These are phyloP conservation scores for Syngnathus scovelli DNA, from an alignment of 2,113 vertebrate species.

Conservation along the genomic window DNA sequence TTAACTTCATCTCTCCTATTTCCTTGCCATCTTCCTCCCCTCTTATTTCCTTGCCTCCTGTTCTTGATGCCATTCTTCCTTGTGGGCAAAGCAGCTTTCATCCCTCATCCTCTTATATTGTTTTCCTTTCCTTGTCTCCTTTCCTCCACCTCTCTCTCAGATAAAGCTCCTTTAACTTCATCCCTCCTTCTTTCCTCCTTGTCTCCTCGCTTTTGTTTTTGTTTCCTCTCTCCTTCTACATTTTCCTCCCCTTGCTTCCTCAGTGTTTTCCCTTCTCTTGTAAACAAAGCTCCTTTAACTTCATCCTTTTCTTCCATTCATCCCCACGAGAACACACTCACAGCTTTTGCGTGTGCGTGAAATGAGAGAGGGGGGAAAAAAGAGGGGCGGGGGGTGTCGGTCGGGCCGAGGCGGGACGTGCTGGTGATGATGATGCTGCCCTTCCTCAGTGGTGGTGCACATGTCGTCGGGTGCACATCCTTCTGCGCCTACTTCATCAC, in stretches of 20 bases:
- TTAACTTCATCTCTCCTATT: too few relatives aligned
- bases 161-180: neutral
- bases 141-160: neutral
- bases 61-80: too few relatives aligned
- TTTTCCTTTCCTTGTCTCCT: neutral
- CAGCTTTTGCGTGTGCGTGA: neutral
- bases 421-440: neutral
- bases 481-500: neutral
- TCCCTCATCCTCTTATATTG: too few relatives aligned
- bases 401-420: neutral
- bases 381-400: neutral
- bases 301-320: neutral
- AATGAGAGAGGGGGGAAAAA: neutral
- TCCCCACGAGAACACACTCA: neutral
- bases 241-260: neutral
- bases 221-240: neutral
- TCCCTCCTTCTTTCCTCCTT: neutral
- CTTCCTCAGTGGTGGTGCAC: constrained; percentile 1
- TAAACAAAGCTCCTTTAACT: neutral
- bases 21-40: too few relatives aligned
- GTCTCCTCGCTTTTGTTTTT: neutral
- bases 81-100: too few relatives aligned
- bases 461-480: constrained; percentile 6
- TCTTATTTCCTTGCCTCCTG: too few relatives aligned
- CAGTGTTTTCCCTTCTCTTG: neutral